Evolutionary conservation across 1,140 invertebrate genomes (phyloP), one percentile per base, ranked within the genome.

Genomic region (Akabosia matsudoensis): DNA sequence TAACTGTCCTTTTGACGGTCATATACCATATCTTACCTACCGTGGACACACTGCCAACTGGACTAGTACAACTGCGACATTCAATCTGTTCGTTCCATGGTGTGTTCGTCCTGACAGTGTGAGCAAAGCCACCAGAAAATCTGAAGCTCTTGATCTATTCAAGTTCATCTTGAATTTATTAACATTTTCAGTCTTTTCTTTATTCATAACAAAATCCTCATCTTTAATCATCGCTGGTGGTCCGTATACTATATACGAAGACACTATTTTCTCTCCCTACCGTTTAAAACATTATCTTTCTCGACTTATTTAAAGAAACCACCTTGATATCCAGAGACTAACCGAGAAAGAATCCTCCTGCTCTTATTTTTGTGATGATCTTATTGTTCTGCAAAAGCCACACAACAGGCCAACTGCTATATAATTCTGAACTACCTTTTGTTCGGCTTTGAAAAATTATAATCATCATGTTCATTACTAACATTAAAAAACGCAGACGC

Each of bases 151-250:
- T n/a, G n/a, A n/a, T n/a, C n/a, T n/a, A n/a, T n/a, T n/a, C n/a
- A n/a, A n/a, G n/a, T n/a, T n/a, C n/a, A n/a, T n/a, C n/a, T n/a
- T n/a, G n/a, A 67, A 67, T 67, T 30, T 67, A 67, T 67, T 67
- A 67, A 67, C 31, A 13, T 61, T 61, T 61, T 45, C 18, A 7
- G 37, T 45, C 61, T 30, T 67, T 30, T 67, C 31, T 30, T 67
- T 67, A 67, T 67, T 67, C 61, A 67, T 67, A 67, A 30, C 61
- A 30, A 67, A n/a, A 67, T 67, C 28, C 31, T 67, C 61, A 31
- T 67, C 61, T 67, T 77, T 56, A 78, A 71, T 78, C 73, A 73
- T 78, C 76, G 45, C 73, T 37, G 79, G 74, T 76, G 74, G 79
- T 75, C 77, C 71, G 18, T 74, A 56, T 64, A 26, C 73, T 67